phyloP scores from a whole-genome alignment of 2,113 vertebrate species.

The Psilopogon haemacephalus region DNA sequence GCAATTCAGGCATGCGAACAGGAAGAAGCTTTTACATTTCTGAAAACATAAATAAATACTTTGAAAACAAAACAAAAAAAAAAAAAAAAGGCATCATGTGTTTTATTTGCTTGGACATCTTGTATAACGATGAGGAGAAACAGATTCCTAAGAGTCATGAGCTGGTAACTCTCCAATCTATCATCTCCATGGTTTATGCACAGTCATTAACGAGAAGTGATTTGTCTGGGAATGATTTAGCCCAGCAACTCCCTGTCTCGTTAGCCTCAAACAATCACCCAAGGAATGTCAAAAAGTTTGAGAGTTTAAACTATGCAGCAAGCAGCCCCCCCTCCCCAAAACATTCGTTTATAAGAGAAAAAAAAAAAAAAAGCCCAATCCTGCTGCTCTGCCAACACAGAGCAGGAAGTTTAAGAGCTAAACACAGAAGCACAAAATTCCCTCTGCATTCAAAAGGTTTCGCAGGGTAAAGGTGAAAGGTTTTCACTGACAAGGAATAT shows the following conservation, averaged over 20 bases:
- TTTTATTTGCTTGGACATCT: slow-evolving; percentile 22
- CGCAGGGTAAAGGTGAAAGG: not conserved
- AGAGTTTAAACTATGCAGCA: not conserved
- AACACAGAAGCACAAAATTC: not conserved
- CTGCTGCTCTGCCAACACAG: not conserved
- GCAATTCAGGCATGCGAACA: not conserved
- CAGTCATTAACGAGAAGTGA: slow-evolving; percentile 49
- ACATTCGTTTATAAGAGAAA: not conserved
- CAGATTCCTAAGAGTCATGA: slow-evolving; percentile 17
- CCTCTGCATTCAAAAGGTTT: not conserved
- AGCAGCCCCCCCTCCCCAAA: not conserved
- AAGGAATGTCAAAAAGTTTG: not conserved
- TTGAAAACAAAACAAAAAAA: no score
- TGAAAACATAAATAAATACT: slow-evolving; percentile 24
- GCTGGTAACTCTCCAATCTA: slow-evolving; percentile 26
- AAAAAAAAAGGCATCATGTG: not conserved
- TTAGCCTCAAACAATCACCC: slow-evolving; percentile 9
- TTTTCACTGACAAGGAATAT: not conserved
- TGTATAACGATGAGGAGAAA: not conserved
- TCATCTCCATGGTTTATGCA: slow-evolving; percentile 7
- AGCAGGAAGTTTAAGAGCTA: not conserved
- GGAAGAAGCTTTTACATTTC: slow-evolving; percentile 16
- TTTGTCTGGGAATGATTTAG: slow-evolving; percentile 34
- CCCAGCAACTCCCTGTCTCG: not conserved
- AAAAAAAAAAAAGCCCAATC: not conserved